Evolutionary conservation across 2,113 vertebrate genomes (phyloP).

Genomic region (Neotoma lepida): DNA sequence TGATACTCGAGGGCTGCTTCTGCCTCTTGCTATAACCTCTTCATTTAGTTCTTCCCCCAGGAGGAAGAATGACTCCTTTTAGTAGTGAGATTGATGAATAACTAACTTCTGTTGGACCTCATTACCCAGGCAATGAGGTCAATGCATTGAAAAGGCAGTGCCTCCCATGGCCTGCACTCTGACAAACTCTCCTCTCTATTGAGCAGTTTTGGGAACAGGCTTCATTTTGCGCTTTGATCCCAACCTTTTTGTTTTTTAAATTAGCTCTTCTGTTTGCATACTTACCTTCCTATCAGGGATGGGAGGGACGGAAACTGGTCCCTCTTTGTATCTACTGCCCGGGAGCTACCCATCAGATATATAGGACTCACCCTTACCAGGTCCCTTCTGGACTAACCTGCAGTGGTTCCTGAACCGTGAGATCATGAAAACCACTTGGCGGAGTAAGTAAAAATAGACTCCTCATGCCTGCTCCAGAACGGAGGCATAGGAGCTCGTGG

Average conservation of each 20-base stretch:
- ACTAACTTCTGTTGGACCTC: background rate
- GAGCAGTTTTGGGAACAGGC: background rate
- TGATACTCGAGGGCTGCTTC: background rate
- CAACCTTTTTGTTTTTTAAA: background rate
- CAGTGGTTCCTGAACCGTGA: background rate
- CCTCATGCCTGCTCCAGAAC: background rate
- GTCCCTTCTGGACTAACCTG: background rate
- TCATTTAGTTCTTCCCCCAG: background rate
- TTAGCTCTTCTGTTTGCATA: background rate
- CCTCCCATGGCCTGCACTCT: background rate
- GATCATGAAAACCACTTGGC: background rate
- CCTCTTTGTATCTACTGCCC: background rate
- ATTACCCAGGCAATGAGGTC: background rate
- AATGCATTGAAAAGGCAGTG: background rate
- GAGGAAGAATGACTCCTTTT: conserved; percentile 3
- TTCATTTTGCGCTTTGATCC: background rate
- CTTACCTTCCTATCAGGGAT: background rate
- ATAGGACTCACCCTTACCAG: background rate
- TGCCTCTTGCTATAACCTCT: background rate
- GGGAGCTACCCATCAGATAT: background rate
- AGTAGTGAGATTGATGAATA: background rate
- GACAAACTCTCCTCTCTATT: background rate
- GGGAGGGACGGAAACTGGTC: background rate
- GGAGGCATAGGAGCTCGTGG: background rate
- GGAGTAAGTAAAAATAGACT: background rate